A percentile compares a stretch with the other conserved stretches of the same genome.
Evolutionary conservation across 2,797 vertebrate species (phyloP).

Genomic region (Scomberomorus guttatus): DNA sequence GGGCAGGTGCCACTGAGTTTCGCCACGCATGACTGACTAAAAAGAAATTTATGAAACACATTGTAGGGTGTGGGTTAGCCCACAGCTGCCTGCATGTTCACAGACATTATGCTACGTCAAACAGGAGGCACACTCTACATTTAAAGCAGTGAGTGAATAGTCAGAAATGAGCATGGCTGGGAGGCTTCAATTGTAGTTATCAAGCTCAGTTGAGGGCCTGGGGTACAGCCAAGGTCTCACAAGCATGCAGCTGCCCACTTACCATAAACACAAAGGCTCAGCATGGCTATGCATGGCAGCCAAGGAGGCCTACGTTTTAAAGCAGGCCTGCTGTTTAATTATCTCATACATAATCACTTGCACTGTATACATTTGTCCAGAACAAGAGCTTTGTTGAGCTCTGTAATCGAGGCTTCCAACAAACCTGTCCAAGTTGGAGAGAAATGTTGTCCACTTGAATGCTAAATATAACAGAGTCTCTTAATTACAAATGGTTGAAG

Average conservation of each 20-base stretch:
- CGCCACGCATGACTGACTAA: conserved; percentile 56
- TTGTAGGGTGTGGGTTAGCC: conserved; percentile 62
- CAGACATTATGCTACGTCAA: conserved; percentile 79
- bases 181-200: conserved; percentile 78
- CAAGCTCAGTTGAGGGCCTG: conserved; percentile 76
- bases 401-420: conserved; percentile 76
- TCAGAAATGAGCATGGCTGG: conserved; percentile 79
- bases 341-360: conserved; percentile 82
- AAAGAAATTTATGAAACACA: conserved; percentile 74
- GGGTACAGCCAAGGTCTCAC: conserved; percentile 81
- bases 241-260: conserved; percentile 88
- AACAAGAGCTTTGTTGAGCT: conserved; percentile 75
- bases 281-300: conserved; percentile 82
- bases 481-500: conserved; percentile 67
- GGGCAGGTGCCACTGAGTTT: conserved; percentile 69
- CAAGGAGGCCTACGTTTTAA: conserved; percentile 81
- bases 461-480: conserved; percentile 64
- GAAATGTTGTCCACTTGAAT: conserved; percentile 75
- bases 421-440: conserved; percentile 71
- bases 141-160: conserved; percentile 79
- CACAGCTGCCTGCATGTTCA: conserved; percentile 78
- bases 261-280: conserved; percentile 88
- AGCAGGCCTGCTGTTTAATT: conserved; percentile 83
- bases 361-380: conserved; percentile 81
- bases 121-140: conserved; percentile 76